phyloP scores from a whole-genome alignment of 2,888 invertebrate genomes.

The Epistrophe grossulariae region DNA sequence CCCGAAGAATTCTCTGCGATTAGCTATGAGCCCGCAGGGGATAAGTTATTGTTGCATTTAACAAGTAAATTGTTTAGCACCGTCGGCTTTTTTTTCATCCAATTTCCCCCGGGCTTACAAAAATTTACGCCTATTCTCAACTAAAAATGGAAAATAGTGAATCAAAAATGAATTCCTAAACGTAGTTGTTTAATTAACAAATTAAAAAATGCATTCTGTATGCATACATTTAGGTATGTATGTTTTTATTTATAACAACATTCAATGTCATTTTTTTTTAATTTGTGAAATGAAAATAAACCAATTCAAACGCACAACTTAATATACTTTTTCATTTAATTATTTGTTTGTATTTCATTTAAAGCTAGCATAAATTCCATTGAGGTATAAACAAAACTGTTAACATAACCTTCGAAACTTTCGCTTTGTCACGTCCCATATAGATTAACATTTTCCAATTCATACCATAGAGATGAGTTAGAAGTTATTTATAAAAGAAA shows the following conservation, averaged over 20 bases:
- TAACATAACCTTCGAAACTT: neutral
- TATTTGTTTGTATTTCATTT: neutral
- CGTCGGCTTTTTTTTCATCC: too few species aligned
- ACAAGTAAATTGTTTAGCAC: too few species aligned
- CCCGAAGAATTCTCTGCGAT: too few species aligned
- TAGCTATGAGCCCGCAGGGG: too few species aligned
- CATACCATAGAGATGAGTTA: neutral
- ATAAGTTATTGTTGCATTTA: too few species aligned
- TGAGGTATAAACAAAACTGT: conserved; percentile 2
- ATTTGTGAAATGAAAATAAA: neutral
- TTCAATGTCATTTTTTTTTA: neutral
- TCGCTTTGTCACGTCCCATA: neutral
- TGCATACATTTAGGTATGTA: too few species aligned
- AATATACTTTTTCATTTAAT: neutral
- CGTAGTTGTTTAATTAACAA: too few species aligned
- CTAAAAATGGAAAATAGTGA: too few species aligned
- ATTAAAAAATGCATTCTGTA: too few species aligned
- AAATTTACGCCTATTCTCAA: too few species aligned
- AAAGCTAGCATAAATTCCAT: neutral
- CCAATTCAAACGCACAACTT: neutral
- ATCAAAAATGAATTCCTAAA: too few species aligned
- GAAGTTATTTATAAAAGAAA: neutral
- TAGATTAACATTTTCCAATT: neutral
- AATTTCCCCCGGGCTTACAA: too few species aligned
- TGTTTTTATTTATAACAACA: neutral